Evolutionary conservation across 2,113 vertebrate genomes (phyloP), one percentile per base, ranked within the genome.

Genomic region (Heptranchias perlo): DNA sequence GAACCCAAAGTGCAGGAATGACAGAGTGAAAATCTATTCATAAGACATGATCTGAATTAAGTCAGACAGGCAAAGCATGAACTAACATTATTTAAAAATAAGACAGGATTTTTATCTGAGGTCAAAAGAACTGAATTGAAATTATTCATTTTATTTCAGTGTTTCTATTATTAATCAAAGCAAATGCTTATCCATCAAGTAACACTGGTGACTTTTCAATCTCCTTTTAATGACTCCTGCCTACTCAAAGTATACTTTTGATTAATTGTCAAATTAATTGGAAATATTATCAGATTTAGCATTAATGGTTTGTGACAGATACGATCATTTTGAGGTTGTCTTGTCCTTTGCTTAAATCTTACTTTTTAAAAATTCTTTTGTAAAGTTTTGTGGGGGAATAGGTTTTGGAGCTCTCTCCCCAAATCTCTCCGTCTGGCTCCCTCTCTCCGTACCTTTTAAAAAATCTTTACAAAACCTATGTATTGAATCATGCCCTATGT

Each of bases 181-280:
- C 65, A 95, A 95, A 49, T 69, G 65, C 94, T 95, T 69, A 4
- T 69, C 25, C 94, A 95, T 95, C 65, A 52, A 52, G 94, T 73
- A 47, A 69, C 94, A 52, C 25, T 95, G 47, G 94, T 73, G 94
- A 73, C 11, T 52, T 95, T 94, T 49, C 93, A 94, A 94, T 67
- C 64, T 94, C 93, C 21, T 67, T 95, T 69, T 95, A 95, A 95
- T 95, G 64, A 44, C 39, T 52, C 94, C 44, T 73, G 94, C 94
- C 47, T 69, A 25, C 44, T 69, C 65, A 23, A 3, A 35, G 94
- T 49, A 67, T 35, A 69, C 65, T 95, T 52, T 69, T 95, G 94
- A 95, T 95, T 95, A 95, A 95, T 69, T 95, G 47, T 73, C 94
- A 95, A 95, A 95, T 95, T 95, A 95, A 95, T 95, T 95, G 94